Evolutionary conservation across 2,113 vertebrate genomes (phyloP).

Genomic region (Potamarius usumacintae): DNA sequence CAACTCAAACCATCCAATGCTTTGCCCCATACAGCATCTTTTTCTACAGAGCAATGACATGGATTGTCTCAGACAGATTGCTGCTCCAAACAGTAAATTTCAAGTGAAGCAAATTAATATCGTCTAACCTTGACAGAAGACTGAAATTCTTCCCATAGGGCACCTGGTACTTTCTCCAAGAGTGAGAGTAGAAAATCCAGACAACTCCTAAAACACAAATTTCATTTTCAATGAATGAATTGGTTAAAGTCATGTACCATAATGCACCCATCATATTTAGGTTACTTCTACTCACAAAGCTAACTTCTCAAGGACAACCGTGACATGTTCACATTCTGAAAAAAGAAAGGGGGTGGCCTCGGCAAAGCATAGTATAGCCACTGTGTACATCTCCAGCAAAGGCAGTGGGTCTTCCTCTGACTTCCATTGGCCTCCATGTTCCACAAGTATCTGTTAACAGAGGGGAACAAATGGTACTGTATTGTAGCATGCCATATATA

Average conservation of each 20-base stretch:
- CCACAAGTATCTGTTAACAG: slow-evolving; percentile 85
- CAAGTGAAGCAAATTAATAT: not conserved
- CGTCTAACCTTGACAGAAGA: slow-evolving; percentile 88
- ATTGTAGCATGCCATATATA: not conserved
- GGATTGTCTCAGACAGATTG: not conserved
- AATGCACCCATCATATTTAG: not conserved
- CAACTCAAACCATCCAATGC: not conserved
- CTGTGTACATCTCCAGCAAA: slow-evolving; percentile 91
- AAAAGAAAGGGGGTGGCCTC: slow-evolving; percentile 89
- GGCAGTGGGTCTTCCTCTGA: slow-evolving; percentile 91
- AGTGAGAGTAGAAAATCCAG: slow-evolving; percentile 92
- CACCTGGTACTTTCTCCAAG: slow-evolving; percentile 88
- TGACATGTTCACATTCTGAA: slow-evolving; percentile 94
- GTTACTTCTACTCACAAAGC: slow-evolving; percentile 83
- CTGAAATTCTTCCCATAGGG: slow-evolving; percentile 95
- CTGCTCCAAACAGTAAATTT: not conserved
- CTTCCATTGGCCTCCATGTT: slow-evolving; percentile 95
- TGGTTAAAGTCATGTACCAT: not conserved
- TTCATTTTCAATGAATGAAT: not conserved
- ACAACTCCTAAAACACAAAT: slow-evolving; percentile 83
- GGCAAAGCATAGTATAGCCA: slow-evolving; percentile 92
- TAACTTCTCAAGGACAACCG: slow-evolving; percentile 96
- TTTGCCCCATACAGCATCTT: not conserved
- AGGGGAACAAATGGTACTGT: slow-evolving; percentile 20
- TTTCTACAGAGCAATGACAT: not conserved